phyloP scores from a whole-genome alignment of 2,113 vertebrate species.

The Pleuronectes platessa region DNA sequence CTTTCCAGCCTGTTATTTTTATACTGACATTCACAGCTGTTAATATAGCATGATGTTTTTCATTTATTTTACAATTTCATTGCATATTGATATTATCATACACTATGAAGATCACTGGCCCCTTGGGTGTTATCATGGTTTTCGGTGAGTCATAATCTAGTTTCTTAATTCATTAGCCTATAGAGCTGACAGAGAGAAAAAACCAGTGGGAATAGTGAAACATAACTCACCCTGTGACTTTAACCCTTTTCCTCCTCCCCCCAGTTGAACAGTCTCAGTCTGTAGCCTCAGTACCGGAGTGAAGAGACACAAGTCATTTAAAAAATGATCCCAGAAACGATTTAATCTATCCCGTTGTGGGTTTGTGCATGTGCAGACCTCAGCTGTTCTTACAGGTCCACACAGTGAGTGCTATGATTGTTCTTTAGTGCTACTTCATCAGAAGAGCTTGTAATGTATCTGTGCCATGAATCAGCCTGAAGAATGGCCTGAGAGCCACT shows the following conservation, averaged over 20 bases:
- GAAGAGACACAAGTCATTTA: neutral
- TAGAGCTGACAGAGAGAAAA: neutral
- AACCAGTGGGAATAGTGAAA: neutral
- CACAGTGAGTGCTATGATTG: neutral
- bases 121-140: too few relatives aligned
- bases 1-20: neutral
- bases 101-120: too few relatives aligned
- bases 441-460: slow-evolving; percentile 4
- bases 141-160: neutral
- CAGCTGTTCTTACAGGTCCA: too few relatives aligned
- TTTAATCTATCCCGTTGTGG: neutral
- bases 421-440: neutral
- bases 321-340: neutral
- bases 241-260: neutral
- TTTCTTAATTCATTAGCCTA: neutral
- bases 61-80: neutral
- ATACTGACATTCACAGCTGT: neutral
- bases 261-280: neutral
- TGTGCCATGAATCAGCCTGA: neutral
- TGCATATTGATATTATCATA: too few relatives aligned
- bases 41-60: neutral
- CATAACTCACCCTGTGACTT: neutral
- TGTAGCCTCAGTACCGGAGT: neutral
- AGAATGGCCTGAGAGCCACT: too few relatives aligned
- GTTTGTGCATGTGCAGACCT: neutral